phyloP scores from a whole-genome alignment of 2,113 vertebrate species.

The Tragelaphus scriptus region DNA sequence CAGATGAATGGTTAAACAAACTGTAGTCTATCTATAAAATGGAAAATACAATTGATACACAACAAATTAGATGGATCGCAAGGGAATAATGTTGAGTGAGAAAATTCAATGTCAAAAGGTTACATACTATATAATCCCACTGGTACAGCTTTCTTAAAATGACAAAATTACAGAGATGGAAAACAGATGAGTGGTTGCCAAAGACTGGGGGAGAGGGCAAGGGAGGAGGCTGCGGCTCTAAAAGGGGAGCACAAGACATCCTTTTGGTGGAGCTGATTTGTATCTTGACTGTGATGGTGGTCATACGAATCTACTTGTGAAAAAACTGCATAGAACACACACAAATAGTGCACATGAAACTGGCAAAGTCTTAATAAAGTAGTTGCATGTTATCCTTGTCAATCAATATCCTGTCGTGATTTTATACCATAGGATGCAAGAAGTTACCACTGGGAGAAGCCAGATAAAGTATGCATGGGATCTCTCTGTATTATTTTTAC shows the following conservation, averaged over 20 bases:
- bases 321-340: not conserved
- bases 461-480: not conserved
- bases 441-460: not conserved
- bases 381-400: not conserved
- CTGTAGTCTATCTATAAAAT: not conserved
- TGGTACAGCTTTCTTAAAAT: not conserved
- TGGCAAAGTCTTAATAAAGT: not conserved
- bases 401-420: not conserved
- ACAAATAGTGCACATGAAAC: not conserved
- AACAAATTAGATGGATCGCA: not conserved
- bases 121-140: not conserved
- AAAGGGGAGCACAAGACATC: not conserved
- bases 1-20: not conserved
- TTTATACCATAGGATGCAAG: not conserved
- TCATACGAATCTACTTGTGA: not conserved
- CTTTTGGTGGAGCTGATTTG: not conserved
- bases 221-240: not conserved
- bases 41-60: not conserved
- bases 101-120: constrained; percentile 10
- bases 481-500: not conserved
- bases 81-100: not conserved
- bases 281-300: not conserved
- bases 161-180: not conserved
- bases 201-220: not conserved
- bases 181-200: not conserved